Conservation (phyloP, 2,113 vertebrate species). For the Halichoerus grypus region DNA sequence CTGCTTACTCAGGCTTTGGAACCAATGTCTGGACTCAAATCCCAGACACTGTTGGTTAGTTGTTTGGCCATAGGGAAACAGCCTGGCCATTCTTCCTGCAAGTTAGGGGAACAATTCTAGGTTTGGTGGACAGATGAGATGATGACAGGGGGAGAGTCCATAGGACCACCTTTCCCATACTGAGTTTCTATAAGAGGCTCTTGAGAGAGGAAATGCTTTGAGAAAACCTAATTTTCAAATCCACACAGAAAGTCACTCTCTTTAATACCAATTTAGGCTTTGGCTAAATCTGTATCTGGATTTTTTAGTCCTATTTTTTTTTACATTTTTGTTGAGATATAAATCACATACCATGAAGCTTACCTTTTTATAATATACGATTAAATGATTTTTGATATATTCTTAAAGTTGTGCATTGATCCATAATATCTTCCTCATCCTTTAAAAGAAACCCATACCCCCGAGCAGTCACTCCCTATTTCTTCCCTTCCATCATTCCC, state of each 20-base stretch:
- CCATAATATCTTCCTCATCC: neutral
- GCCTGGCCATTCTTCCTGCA: neutral
- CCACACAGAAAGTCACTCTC: neutral
- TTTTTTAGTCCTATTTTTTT: neutral
- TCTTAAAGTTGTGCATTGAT: neutral
- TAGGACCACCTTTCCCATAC: fast-evolving
- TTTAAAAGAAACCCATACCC: neutral
- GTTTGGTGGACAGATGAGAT: neutral
- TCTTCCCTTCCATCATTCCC: neutral
- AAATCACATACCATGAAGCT: neutral
- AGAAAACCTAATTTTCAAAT: fast-evolving
- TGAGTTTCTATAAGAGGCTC: neutral
- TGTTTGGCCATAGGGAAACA: too few relatives aligned
- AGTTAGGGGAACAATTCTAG: neutral
- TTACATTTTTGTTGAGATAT: neutral
- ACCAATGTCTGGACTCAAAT: neutral
- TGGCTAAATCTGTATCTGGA: neutral
- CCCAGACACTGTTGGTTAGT: fast-evolving
- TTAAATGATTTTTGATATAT: neutral
- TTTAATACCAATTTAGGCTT: neutral
- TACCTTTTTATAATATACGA: neutral
- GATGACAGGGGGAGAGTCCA: fast-evolving
- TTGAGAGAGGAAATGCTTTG: neutral
- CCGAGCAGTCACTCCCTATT: fast-evolving
- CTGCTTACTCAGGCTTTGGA: neutral